Conservation (phyloP, 2,888 invertebrate species). For the Nemapogon koenigi region DNA sequence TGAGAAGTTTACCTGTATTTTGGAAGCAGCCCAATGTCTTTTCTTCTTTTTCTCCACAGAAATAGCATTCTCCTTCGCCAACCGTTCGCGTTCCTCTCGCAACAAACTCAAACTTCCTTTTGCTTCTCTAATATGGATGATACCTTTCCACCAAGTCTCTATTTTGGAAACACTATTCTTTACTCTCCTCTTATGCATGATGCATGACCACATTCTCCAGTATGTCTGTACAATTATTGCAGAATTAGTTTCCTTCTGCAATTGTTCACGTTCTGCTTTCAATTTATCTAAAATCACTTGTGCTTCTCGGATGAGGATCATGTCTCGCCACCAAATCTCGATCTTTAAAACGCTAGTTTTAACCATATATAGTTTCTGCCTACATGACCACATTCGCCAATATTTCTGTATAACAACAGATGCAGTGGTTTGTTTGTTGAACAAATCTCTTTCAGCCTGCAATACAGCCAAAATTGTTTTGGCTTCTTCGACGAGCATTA, state of each 20-base stretch:
- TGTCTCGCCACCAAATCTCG: neutral
- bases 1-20: constrained; percentile 63
- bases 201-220: constrained; percentile 44
- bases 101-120: neutral
- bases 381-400: constrained; percentile 43
- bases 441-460: neutral
- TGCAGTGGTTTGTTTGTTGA: constrained; percentile 17
- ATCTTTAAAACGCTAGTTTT: constrained; percentile 2
- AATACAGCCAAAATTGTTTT: neutral
- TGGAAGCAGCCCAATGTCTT: constrained; percentile 59
- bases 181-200: constrained; percentile 31
- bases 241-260: constrained; percentile 24
- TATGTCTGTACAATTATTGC: constrained; percentile 48
- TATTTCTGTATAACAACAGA: constrained; percentile 48
- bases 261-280: constrained; percentile 25
- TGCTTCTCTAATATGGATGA: constrained; percentile 28
- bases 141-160: constrained; percentile 1
- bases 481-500: neutral
- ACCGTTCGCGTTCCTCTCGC: constrained; percentile 5
- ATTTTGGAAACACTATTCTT: constrained; percentile 37
- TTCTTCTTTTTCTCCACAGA: constrained; percentile 26
- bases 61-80: constrained; percentile 18
- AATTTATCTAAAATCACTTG: constrained; percentile 26
- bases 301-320: neutral
- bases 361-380: too few species aligned